Evolutionary conservation across 2,797 vertebrate genomes (phyloP), one percentile per base, ranked within the genome.

Genomic region (Leuciscus waleckii): DNA sequence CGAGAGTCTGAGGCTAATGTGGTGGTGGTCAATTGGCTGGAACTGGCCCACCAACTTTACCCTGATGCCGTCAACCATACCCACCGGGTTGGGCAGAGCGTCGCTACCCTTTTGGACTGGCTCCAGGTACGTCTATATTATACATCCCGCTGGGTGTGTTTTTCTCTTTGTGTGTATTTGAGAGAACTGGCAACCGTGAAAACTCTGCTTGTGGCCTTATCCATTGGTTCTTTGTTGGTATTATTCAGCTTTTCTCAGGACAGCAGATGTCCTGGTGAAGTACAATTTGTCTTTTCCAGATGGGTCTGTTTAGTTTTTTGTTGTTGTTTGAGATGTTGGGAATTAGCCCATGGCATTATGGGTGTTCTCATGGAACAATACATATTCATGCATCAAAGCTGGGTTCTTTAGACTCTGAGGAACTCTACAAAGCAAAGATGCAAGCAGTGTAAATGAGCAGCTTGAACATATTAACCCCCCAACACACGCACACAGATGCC

Each of bases 11-110:
- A 95, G 0, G 96, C 98, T 74, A 99, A 99, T 0, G 92, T 99
- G 4, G 93, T 99, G 0, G 95, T 99, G 16, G 98, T 99, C 0
- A 96, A 99, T 9, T 99, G 98, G 98, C 93, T 98, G 0, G 0
- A 90, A 0, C 92, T 97, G 17, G 98, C 98, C 21, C 97, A 98
- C 89, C 97, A 97, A 91, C 95, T 98, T 54, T 99, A 99, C 77
- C 96, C 94, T 0, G 95, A 97, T 0, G 98, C 98, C 0, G 98
- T 99, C 56, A 98, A 98, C 91, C 93, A 97, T 93, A 97, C 96
- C 0, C 90, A 56, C 8, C 2, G 26, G 0, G 98, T 98, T 0
- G 98, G 98, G 0, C 92, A 87, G 1, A 92, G 93, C 86, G 94
- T 98, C 0, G 98, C 97, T 0, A 39, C 56, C 58, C 85, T 99